These are phyloP conservation scores for Knipowitschia caucasica DNA, from an alignment of 2,797 vertebrate genomes.

Conservation along the genomic window DNA sequence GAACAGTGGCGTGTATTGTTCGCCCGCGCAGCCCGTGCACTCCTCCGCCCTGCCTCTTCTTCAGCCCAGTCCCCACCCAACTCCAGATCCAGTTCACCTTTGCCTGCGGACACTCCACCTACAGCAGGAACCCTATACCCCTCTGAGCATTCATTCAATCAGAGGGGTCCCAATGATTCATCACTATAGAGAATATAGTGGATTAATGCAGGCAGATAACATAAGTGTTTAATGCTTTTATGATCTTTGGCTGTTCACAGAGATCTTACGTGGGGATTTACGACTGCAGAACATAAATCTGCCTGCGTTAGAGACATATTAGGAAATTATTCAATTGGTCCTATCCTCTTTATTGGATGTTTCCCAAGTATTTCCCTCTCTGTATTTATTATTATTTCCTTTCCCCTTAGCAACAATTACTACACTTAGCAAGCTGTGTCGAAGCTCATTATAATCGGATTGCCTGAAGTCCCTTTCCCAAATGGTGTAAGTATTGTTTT, in stretches of 20 bases:
- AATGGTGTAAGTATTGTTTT: too few species aligned
- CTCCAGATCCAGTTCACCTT: conserved; percentile 72
- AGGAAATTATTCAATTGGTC: neutral
- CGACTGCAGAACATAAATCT: conserved; percentile 13
- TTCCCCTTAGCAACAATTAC: too few species aligned
- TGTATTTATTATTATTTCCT: neutral
- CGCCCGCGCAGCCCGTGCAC: conserved; percentile 33
- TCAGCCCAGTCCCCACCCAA: conserved; percentile 62
- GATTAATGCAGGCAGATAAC: conserved; percentile 39
- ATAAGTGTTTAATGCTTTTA: conserved; percentile 34
- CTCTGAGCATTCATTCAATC: conserved; percentile 20
- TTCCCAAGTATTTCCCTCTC: neutral
- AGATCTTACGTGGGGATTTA: conserved; percentile 17
- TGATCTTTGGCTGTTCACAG: conserved; percentile 19
- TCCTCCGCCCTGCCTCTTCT: conserved; percentile 48
- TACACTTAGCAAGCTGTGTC: too few species aligned
- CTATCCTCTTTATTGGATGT: neutral
- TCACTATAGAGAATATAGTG: conserved; percentile 43
- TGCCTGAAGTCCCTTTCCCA: too few species aligned
- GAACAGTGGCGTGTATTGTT: conserved; percentile 73
- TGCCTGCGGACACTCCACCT: conserved; percentile 70
- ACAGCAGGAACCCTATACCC: conserved; percentile 63
- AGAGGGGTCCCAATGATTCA: conserved; percentile 52
- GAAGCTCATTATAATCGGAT: too few species aligned
- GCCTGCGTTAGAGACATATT: neutral